Evolutionary conservation across 2,797 vertebrate genomes (phyloP).

Genomic region (Gorsachius magnificus): DNA sequence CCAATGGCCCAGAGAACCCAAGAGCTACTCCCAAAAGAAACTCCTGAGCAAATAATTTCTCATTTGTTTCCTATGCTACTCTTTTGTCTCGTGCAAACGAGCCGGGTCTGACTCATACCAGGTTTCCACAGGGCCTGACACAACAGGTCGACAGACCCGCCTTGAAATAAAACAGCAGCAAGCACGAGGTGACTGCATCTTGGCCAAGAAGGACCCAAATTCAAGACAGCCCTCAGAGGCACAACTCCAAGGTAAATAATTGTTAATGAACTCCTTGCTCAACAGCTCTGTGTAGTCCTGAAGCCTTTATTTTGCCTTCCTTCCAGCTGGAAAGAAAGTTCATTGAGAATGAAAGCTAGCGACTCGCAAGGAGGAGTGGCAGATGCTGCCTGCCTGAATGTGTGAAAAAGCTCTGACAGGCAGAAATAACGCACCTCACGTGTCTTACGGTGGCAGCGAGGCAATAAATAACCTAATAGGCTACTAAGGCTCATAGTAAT

Average conservation of each 20-base stretch:
- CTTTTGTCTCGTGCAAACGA: background rate
- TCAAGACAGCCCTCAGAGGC: background rate
- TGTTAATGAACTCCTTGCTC: conserved; percentile 1
- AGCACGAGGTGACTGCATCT: background rate
- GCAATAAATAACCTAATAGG: conserved; percentile 58
- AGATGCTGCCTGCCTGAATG: conserved; percentile 63
- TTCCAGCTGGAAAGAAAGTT: conserved; percentile 32
- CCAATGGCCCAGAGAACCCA: background rate
- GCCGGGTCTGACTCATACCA: conserved; percentile 2
- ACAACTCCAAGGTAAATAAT: background rate
- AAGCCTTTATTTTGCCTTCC: conserved; percentile 25
- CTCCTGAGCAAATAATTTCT: background rate
- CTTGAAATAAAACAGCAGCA: conserved; percentile 27
- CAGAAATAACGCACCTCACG: conserved; percentile 45
- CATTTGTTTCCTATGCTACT: background rate
- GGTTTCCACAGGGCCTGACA: conserved; percentile 22
- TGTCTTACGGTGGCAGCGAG: conserved; percentile 25
- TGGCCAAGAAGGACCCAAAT: background rate
- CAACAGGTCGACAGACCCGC: background rate
- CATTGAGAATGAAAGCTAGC: conserved; percentile 57
- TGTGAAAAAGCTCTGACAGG: conserved; percentile 63
- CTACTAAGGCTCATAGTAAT: conserved; percentile 34
- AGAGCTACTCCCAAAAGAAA: background rate
- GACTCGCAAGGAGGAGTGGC: conserved; percentile 37
- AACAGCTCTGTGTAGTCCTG: background rate